Evolutionary conservation across 2,113 vertebrate species (phyloP), one percentile per base, ranked within the genome.

Genomic region (Baryphthengus martii): DNA sequence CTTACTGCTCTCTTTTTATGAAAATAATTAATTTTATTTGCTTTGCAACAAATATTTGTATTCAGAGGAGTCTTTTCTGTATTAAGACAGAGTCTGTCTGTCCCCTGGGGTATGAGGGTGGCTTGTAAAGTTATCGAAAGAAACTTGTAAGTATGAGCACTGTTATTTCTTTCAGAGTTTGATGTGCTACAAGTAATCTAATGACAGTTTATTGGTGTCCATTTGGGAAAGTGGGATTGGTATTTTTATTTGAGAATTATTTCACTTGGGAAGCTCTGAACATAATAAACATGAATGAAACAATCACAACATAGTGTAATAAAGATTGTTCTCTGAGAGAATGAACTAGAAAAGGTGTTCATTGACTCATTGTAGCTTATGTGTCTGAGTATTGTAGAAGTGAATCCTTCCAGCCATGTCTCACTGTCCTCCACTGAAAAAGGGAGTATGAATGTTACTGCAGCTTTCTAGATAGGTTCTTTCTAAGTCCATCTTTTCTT

Each of bases 251-350:
- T 88, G 59, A 83, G 77, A 76, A 80, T 82, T 82, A 66, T 91
- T 93, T 92, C 74, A 91, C 58, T 75, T 94, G 77, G 72, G 89
- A 92, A 82, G 12, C 40, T 56, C 72, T 78, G 62, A 80, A 59
- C 68, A 71, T 82, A 90, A 45, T 85, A 78, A 95, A 33, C 67
- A 84, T 94, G 88, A 96, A 94, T 90, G 71, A 93, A 96, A 73
- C 47, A 90, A 65, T 62, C 18, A 9, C 50, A 90, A 5, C 2
- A 0, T 53, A 61, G 72, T 82, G 20, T 78, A 85, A 81, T 76
- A 95, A 90, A 89, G 44, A 28, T 82, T 8, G 0, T 65, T 95
- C 62, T 78, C 28, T 66, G 42, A 72, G 47, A 94, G 6, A 7
- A 17, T 49, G 31, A 71, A 25, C 39, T 70, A 75, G 65, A 81